Conservation (phyloP, 2,113 vertebrate genomes). For the Antidorcas marsupialis region DNA sequence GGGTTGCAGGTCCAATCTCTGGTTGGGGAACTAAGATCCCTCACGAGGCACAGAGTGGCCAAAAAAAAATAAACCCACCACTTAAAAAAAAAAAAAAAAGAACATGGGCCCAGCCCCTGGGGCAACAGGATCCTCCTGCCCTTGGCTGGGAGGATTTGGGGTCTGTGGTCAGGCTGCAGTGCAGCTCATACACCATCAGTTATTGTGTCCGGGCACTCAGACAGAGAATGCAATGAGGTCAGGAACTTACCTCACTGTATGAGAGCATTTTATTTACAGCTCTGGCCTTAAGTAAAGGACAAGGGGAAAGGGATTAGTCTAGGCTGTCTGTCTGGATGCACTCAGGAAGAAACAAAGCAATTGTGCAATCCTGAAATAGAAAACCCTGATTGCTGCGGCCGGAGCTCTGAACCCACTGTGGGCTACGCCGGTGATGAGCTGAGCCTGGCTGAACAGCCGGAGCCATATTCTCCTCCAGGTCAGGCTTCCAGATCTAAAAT, state of each 20-base stretch:
- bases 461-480: background rate
- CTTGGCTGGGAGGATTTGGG: background rate
- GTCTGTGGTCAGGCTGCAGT: background rate
- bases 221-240: background rate
- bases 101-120: background rate
- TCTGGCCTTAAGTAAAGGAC: background rate
- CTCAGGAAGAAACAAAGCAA: background rate
- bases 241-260: background rate
- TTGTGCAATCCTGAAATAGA: background rate
- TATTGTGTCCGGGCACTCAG: background rate
- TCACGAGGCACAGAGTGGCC: background rate
- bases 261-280: background rate
- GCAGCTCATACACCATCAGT: background rate
- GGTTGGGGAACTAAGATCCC: background rate
- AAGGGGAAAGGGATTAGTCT: background rate
- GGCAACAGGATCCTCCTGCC: background rate
- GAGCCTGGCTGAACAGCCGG: background rate
- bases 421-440: background rate
- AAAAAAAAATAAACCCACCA: fast-evolving
- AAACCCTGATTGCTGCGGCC: background rate
- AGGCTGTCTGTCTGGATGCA: background rate
- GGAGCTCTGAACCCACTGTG: background rate
- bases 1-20: background rate
- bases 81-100: background rate
- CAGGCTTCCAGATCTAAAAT: background rate